Percentiles rank a stretch among this genome's conserved stretches.
phyloP scores from a whole-genome alignment of 2,113 vertebrate species.

The Pampusana beccarii region DNA sequence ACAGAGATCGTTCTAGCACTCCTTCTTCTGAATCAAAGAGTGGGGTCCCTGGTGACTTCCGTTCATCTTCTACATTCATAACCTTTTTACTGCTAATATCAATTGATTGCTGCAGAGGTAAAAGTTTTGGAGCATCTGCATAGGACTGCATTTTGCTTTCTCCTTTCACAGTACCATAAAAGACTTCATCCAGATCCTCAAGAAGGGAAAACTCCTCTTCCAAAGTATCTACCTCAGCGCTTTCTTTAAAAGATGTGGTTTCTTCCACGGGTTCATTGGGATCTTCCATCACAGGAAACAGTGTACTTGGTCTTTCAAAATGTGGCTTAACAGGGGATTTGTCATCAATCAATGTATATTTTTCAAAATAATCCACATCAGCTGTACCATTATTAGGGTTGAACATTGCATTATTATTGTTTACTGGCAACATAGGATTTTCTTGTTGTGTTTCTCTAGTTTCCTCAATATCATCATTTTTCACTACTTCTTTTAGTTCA shows the following conservation, averaged over 20 bases:
- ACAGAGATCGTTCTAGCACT: slow-evolving; percentile 81
- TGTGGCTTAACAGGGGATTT: slow-evolving; percentile 71
- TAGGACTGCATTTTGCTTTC: slow-evolving; percentile 23
- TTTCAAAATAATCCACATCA: slow-evolving; percentile 93
- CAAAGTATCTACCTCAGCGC: slow-evolving; percentile 65
- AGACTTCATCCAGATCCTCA: slow-evolving; percentile 85
- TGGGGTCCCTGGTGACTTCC: slow-evolving; percentile 76
- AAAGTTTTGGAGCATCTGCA: slow-evolving; percentile 18
- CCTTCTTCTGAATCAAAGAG: slow-evolving; percentile 85
- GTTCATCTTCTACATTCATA: slow-evolving; percentile 34
- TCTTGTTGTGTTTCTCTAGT: slow-evolving; percentile 1
- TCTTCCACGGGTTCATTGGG: slow-evolving; percentile 44
- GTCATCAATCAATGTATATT: slow-evolving; percentile 88
- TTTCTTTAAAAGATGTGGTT: slow-evolving; percentile 55
- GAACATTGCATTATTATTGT: background rate
- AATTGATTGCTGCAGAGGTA: slow-evolving; percentile 22
- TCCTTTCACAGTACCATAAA: slow-evolving; percentile 78
- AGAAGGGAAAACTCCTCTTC: slow-evolving; percentile 84
- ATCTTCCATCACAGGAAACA: slow-evolving; percentile 45
- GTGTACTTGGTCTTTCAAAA: slow-evolving; percentile 54
- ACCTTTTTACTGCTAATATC: slow-evolving; percentile 34
- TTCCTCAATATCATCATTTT: slow-evolving; percentile 24
- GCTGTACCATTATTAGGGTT: slow-evolving; percentile 22
- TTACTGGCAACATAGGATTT: background rate
- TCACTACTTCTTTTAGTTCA: background rate